These are phyloP conservation scores for Lutraria lutraria DNA, from an alignment of 2,888 invertebrate species.

Conservation along the genomic window DNA sequence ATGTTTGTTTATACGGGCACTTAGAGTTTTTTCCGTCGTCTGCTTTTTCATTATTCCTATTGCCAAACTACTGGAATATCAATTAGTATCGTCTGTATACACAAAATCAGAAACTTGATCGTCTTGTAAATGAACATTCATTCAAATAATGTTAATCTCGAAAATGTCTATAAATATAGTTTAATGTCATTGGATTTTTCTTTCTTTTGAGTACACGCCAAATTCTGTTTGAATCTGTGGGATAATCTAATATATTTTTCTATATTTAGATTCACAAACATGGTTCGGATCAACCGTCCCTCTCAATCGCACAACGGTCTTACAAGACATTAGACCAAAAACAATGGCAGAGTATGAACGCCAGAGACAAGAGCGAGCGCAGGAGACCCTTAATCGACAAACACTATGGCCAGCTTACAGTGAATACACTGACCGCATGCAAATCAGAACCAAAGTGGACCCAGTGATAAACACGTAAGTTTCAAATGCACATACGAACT, in stretches of 20 bases:
- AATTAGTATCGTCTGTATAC: no score
- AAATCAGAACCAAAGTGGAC: constrained; percentile 70
- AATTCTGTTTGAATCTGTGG: no score
- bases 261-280: constrained; percentile 80
- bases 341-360: constrained; percentile 82
- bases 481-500: neutral
- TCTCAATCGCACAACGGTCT: constrained; percentile 81
- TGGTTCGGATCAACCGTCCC: constrained; percentile 84
- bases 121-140: no score
- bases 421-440: constrained; percentile 84
- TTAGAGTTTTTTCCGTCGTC: no score
- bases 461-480: constrained; percentile 75
- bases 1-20: no score
- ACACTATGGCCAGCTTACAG: constrained; percentile 83
- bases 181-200: no score
- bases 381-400: constrained; percentile 65
- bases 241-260: neutral
- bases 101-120: no score
- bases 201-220: no score
- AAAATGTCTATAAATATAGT: no score
- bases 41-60: no score
- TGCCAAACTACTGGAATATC: no score
- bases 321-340: constrained; percentile 83
- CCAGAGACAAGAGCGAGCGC: constrained; percentile 67
- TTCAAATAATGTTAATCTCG: no score